Percentiles rank a stretch among this genome's conserved stretches.
Evolutionary conservation across 2,797 vertebrate genomes (phyloP).

Genomic region (Enoplosus armatus): DNA sequence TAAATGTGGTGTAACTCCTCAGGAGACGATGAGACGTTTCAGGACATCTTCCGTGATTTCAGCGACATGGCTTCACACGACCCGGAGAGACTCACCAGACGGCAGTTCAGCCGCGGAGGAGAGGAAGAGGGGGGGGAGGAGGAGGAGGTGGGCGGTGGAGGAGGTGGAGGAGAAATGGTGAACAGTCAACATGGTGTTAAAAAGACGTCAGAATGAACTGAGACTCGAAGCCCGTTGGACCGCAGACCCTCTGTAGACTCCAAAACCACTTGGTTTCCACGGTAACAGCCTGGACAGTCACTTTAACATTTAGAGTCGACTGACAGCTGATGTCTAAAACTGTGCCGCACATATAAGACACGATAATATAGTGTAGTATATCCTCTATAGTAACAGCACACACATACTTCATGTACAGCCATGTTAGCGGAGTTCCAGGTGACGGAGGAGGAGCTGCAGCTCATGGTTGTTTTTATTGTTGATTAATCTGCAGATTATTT

Average conservation of each 20-base stretch:
- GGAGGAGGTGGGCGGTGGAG: not conserved
- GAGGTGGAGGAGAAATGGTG: not conserved
- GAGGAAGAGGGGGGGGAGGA: slow-evolving; percentile 29
- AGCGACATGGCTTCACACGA: slow-evolving; percentile 87
- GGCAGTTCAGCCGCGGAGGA: slow-evolving; percentile 65
- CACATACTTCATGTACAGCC: not conserved
- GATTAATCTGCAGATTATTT: not conserved
- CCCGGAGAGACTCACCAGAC: slow-evolving; percentile 80
- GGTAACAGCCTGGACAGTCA: not conserved
- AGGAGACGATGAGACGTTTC: slow-evolving; percentile 88
- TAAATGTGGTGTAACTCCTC: not conserved
- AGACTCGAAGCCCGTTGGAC: not conserved
- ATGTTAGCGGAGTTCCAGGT: not conserved
- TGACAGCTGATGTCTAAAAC: not conserved
- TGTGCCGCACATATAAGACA: not conserved
- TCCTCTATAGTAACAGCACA: not conserved
- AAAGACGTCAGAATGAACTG: slow-evolving; percentile 1
- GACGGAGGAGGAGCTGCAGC: not conserved
- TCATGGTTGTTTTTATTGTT: not conserved
- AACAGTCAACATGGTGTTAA: slow-evolving; percentile 19
- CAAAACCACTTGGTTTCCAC: not conserved
- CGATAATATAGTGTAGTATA: not conserved
- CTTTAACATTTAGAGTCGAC: not conserved
- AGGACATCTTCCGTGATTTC: slow-evolving; percentile 88
- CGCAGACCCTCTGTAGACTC: not conserved